Base-by-base conservation (phyloP, 2,888 invertebrate species). In the Harpalus rufipes region DNA sequence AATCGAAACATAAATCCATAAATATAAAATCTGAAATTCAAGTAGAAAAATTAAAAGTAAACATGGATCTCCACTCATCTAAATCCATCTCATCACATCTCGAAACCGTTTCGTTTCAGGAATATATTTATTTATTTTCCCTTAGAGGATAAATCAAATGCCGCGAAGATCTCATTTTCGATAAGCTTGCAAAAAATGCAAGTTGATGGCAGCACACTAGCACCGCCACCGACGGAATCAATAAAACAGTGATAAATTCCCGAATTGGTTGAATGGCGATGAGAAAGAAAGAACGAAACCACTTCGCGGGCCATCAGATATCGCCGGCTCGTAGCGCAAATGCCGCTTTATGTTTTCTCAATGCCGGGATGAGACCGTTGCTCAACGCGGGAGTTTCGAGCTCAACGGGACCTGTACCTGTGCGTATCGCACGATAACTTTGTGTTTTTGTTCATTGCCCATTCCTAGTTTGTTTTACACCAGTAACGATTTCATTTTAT, bases 241-340 rank as follows among this genome's bases (percentile, higher is more conserved):
- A 83, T 83, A 83, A 83, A 83, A 83, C 83, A 61, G 83, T 83
- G 83, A 83, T 83, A 83, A 83, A 83, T 83, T 83, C 58, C 61
- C 25, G 76, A 83, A 83, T 83, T 83, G 83, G 83, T 74, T 44
- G 58, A 68, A 68, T 41, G 56, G 68, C 51, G 58, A 56, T 25
- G 59, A 83, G 82, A 82, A 65, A 82, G 41, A 76, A 76, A 72
- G 76, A 65, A 81, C 61, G 78, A 32, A 81, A 68, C 72, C 82
- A 82, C 82, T 82, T 82, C 82, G 82, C 82, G 72, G 82, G 72
- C 68, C 82, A 82, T 82, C 82, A 82, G 82, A 82, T 82, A 82
- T 51, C 81, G 56, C 44, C 56, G 65, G 81, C 12, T 65, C 21
- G 81, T 7, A 65, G 65, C 80, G 81, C 81, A 63, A 81, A 81